phyloP scores from a whole-genome alignment of 2,888 invertebrate genomes.

The Oscheius sp. region DNA sequence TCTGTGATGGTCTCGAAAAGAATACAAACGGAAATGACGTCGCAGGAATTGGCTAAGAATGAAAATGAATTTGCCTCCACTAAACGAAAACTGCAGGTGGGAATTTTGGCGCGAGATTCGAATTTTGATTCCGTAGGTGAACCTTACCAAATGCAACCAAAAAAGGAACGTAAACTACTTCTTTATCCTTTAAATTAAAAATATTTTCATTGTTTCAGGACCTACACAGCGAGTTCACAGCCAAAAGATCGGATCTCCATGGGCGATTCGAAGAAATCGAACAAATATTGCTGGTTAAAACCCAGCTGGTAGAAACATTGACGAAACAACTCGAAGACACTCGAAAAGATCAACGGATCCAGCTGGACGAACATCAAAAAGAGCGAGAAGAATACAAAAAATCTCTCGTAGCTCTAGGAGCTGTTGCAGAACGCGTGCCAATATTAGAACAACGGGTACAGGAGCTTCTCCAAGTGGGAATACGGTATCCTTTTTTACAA shows the following conservation, averaged over 20 bases:
- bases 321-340: slow-evolving; percentile 55
- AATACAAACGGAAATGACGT: slow-evolving; percentile 66
- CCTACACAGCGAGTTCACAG: slow-evolving; percentile 65
- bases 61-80: slow-evolving; percentile 62
- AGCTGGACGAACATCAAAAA: slow-evolving; percentile 46
- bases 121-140: too few relatives aligned
- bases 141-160: too few relatives aligned
- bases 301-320: slow-evolving; percentile 61
- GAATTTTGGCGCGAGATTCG: too few relatives aligned
- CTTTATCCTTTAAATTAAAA: too few relatives aligned
- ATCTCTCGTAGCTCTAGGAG: slow-evolving; percentile 44
- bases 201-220: slow-evolving; percentile 55
- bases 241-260: slow-evolving; percentile 58
- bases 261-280: slow-evolving; percentile 69
- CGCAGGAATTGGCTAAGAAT: slow-evolving; percentile 57
- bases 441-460: slow-evolving; percentile 63
- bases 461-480: slow-evolving; percentile 50
- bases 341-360: slow-evolving; percentile 45
- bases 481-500: neutral
- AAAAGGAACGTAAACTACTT: too few relatives aligned
- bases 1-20: slow-evolving; percentile 55
- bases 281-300: slow-evolving; percentile 66
- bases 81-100: slow-evolving; percentile 53
- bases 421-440: slow-evolving; percentile 63
- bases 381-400: slow-evolving; percentile 56